Percentiles rank a stretch among this genome's conserved stretches.
These are phyloP conservation scores for Pygmarrhopalites habei DNA, from an alignment of 1,140 invertebrate species.

Conservation along the genomic window DNA sequence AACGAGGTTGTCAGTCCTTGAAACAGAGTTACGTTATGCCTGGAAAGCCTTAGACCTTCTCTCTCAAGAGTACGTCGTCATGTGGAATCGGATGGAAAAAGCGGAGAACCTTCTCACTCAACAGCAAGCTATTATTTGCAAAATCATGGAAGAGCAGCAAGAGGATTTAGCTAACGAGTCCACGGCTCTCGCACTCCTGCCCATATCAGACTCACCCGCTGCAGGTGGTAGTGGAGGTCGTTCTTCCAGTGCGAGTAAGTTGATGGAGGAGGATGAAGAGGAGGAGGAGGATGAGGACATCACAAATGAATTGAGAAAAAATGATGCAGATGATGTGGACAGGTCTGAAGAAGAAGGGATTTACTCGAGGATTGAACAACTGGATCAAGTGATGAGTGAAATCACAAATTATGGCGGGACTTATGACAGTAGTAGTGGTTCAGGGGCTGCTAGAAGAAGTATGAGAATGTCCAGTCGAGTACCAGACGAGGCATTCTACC, in stretches of 20 bases:
- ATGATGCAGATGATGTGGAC: constrained; percentile 6
- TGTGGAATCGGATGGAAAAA: constrained; percentile 87
- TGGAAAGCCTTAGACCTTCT: constrained; percentile 84
- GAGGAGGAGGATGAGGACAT: constrained; percentile 1
- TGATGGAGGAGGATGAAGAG: neutral
- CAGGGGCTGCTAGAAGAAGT: neutral
- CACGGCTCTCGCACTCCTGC: constrained; percentile 32
- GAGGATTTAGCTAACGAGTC: constrained; percentile 38
- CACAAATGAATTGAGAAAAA: neutral
- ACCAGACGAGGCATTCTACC: constrained; percentile 79
- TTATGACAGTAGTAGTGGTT: constrained; percentile 1
- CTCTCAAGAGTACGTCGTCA: constrained; percentile 84
- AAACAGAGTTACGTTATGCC: constrained; percentile 79
- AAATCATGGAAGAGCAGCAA: constrained; percentile 59
- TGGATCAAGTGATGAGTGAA: neutral
- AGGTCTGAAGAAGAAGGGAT: neutral
- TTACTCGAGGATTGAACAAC: neutral
- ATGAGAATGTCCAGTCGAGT: constrained; percentile 42
- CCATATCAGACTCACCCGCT: neutral
- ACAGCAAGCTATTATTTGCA: constrained; percentile 83
- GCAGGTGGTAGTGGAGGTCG: neutral
- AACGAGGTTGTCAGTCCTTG: constrained; percentile 72
- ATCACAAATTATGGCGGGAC: neutral
- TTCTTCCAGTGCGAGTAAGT: neutral
- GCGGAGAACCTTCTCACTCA: constrained; percentile 80